A percentile compares a stretch with the other conserved stretches of the same genome.
phyloP scores from a whole-genome alignment of 2,797 vertebrate genomes.

The Smutsia gigantea region DNA sequence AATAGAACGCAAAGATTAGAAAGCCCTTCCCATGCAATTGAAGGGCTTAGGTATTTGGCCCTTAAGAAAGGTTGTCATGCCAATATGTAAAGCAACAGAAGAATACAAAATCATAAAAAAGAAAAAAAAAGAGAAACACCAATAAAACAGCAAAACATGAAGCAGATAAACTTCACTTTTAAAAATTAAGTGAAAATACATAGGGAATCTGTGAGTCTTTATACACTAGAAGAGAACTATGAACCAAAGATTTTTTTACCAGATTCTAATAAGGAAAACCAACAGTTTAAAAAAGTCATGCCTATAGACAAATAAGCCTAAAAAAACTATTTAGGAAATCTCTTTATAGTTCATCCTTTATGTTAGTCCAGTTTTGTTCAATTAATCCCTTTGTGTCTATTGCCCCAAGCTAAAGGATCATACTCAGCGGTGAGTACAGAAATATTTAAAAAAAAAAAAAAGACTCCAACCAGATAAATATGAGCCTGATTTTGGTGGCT shows the following conservation, averaged over 20 bases:
- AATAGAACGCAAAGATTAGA: neutral
- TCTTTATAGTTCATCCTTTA: neutral
- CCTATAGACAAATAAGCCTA: neutral
- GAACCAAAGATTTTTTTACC: neutral
- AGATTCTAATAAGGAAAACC: constrained; percentile 10
- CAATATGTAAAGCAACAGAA: neutral
- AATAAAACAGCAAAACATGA: neutral
- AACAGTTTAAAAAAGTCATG: neutral
- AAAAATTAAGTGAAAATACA: constrained; percentile 24
- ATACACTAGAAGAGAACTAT: neutral
- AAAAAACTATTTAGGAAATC: constrained; percentile 31
- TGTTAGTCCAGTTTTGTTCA: neutral
- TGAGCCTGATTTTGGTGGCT: neutral
- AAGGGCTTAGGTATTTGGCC: neutral
- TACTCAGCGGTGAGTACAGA: constrained; percentile 1
- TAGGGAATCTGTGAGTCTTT: neutral
- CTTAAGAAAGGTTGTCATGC: neutral
- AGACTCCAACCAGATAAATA: neutral
- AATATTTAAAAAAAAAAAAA: neutral
- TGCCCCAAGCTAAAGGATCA: neutral
- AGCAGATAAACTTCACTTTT: neutral
- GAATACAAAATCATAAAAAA: neutral
- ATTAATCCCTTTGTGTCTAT: neutral
- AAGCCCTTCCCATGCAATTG: neutral
- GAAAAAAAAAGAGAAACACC: neutral